Evolutionary conservation across 2,888 invertebrate species (phyloP), one percentile per base, ranked within the genome.

Genomic region (Coelopa pilipes): DNA sequence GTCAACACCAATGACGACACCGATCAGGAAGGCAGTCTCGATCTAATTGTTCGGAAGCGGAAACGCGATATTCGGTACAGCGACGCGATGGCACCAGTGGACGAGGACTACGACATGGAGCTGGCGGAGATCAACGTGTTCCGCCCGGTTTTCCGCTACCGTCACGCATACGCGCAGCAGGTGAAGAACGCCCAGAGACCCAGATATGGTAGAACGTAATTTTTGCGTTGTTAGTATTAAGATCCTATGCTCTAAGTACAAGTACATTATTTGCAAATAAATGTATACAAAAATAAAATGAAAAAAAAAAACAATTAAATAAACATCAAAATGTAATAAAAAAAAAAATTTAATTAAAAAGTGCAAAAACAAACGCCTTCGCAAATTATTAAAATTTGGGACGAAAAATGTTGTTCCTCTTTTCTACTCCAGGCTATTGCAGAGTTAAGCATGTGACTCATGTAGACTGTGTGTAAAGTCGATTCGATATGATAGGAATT

Each of bases 101-200:
- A 81, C 70, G 79, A 80, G 47, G 78, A 78, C 11, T 79, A 73
- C 1, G 84, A 86, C 72, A 76, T 87, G 83, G 85, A 87, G 69
- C 67, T 87, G 45, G 86, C 87, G 0, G 86, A 87, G 76, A 81
- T 87, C 0, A 86, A 87, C 76, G 80, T 87, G 0, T 87, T 87
- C 76, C 81, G 87, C 3, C 86, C 86, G 15, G 77, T 87, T 0
- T 87, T 87, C 74, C 84, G 86, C 3, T 86, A 87, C 78, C 83
- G 86, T 5, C 81, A 82, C 3, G 81, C 84, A 34, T 78, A 82
- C 74, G 79, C 83, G 19, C 82, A 82, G 67, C 78, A 78, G 65
- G 53, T 71, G n/a, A 34, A 21, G 45, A 71, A 65, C 55, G 17
- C 46, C 10, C 63, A 57, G 60, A 63, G 63, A 10, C 71, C 13